Conservation (phyloP, 1,140 invertebrate species). For the Atopsyche davidsoni region DNA sequence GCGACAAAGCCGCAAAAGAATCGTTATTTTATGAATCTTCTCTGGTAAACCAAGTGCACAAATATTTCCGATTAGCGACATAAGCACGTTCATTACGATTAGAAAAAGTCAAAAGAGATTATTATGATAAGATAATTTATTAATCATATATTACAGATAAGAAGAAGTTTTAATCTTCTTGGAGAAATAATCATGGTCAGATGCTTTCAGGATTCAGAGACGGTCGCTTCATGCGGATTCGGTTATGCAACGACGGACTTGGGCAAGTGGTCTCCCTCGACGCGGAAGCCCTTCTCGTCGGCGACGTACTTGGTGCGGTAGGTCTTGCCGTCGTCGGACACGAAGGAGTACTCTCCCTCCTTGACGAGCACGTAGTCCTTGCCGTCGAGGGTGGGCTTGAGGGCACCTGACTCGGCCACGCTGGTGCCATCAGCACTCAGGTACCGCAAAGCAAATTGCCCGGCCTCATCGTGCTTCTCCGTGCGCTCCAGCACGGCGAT, state of each 20-base stretch:
- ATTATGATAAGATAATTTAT: too few species aligned
- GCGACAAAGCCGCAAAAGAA: too few species aligned
- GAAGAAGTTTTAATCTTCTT: too few species aligned
- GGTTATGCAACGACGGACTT: conserved; percentile 24
- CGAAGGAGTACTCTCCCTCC: conserved; percentile 18
- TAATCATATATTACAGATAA: too few species aligned
- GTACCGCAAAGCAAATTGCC: conserved; percentile 31
- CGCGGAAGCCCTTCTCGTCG: conserved; percentile 22
- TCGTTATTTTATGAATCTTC: too few species aligned
- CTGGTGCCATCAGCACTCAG: conserved; percentile 26
- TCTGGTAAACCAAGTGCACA: too few species aligned
- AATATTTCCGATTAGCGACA: too few species aligned
- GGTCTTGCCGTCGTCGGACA: conserved; percentile 18
- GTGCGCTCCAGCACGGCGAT: conserved; percentile 30
- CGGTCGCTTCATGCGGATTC: too few species aligned
- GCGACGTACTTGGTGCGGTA: conserved; percentile 22
- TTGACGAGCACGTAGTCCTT: conserved; percentile 26
- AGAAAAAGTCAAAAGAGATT: too few species aligned
- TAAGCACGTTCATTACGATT: too few species aligned
- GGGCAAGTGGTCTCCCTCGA: conserved; percentile 35
- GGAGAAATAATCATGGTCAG: too few species aligned
- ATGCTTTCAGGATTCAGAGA: too few species aligned
- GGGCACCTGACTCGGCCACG: conserved; percentile 22
- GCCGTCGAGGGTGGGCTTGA: conserved; percentile 23
- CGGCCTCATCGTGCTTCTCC: conserved; percentile 28